A percentile compares a stretch with the other conserved stretches of the same genome.
Evolutionary conservation across 2,888 invertebrate genomes (phyloP).

Genomic region (Brachyopa scutellaris): DNA sequence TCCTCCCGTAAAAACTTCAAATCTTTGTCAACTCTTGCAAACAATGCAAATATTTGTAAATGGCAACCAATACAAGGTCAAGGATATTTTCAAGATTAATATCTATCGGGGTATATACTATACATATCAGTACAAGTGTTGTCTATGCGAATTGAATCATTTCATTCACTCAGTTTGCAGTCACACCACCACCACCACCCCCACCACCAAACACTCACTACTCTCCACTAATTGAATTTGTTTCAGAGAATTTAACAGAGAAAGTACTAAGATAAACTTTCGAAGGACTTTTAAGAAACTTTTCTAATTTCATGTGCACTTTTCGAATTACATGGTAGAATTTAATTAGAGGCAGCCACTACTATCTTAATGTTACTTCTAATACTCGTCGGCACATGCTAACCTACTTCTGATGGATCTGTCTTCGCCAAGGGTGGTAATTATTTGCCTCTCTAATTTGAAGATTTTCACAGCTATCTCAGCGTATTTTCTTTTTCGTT

Average conservation of each 20-base stretch:
- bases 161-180: conserved; percentile 39
- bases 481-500: conserved; percentile 5
- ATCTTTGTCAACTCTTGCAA: no score
- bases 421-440: conserved; percentile 42
- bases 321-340: conserved; percentile 65
- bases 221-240: conserved; percentile 66
- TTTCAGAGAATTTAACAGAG: conserved; percentile 65
- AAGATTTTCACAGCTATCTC: conserved; percentile 40
- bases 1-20: no score
- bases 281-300: conserved; percentile 58
- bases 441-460: conserved; percentile 54
- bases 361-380: conserved; percentile 58
- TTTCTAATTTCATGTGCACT: conserved; percentile 72
- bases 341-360: conserved; percentile 64
- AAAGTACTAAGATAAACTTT: conserved; percentile 66
- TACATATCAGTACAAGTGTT: neutral
- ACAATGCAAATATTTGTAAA: no score
- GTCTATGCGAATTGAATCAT: conserved; percentile 25
- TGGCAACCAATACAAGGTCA: conserved; percentile 20
- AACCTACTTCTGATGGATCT: conserved; percentile 56
- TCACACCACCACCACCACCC: conserved; percentile 14
- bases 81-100: conserved; percentile 1
- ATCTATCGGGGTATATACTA: no score
- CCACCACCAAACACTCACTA: neutral
- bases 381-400: conserved; percentile 30